Conservation (phyloP, 2,113 vertebrate species). For the Sapajus apella region DNA sequence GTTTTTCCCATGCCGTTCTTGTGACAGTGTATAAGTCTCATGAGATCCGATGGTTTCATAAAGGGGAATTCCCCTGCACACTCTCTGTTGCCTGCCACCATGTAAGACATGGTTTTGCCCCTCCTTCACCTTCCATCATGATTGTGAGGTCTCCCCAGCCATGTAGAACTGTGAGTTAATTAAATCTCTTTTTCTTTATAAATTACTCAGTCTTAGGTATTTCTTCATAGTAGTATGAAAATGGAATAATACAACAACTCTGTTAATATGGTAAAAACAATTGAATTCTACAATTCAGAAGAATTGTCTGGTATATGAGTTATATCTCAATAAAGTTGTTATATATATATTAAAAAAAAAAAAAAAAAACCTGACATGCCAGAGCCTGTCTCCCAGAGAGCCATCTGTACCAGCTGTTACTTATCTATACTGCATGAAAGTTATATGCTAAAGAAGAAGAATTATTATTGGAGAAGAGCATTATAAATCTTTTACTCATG, state of each 20-base stretch:
- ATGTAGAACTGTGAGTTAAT: too few relatives aligned
- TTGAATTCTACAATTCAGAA: background rate
- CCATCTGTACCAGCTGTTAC: background rate
- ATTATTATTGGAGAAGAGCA: background rate
- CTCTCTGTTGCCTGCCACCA: too few relatives aligned
- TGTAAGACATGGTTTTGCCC: too few relatives aligned
- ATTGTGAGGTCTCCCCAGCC: too few relatives aligned
- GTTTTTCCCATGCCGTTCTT: too few relatives aligned
- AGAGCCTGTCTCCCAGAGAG: background rate
- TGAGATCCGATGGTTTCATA: too few relatives aligned
- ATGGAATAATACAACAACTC: background rate
- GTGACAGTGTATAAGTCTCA: too few relatives aligned
- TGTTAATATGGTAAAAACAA: conserved; percentile 10
- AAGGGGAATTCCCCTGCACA: too few relatives aligned
- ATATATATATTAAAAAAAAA: background rate
- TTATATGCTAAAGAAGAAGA: background rate
- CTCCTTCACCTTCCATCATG: too few relatives aligned
- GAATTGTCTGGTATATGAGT: background rate
- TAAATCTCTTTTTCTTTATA: too few relatives aligned
- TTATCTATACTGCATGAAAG: background rate
- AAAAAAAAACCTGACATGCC: background rate
- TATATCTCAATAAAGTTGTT: conserved; percentile 10
- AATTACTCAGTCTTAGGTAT: too few relatives aligned
- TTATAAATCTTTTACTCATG: background rate
- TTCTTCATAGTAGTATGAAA: too few relatives aligned